Base-by-base conservation (phyloP, 2,888 invertebrate genomes). In the Pandemis cinnamomeana region DNA sequence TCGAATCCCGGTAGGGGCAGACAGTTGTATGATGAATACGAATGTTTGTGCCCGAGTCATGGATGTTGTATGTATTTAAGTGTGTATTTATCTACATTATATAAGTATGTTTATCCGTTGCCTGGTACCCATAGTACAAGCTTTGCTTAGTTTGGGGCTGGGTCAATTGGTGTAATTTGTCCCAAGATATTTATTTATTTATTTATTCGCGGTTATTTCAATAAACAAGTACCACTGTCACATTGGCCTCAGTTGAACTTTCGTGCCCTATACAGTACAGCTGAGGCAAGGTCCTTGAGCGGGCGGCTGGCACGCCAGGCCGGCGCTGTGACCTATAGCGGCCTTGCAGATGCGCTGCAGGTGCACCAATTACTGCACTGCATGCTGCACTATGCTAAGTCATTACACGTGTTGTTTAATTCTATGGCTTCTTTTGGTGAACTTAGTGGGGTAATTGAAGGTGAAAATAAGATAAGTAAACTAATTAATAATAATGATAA, bases 281-380 rank as follows among this genome's bases (percentile, higher is more conserved):
- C 86, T 87, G 87, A 85, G 78, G 80, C 74, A 77, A 76, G 82
- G 89, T 84, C 90, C 89, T 90, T 90, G 90, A 85, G 66, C 62
- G 82, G 82, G 82, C 86, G 83, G 84, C 81, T 80, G 82, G 77
- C 90, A 86, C 86, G 85, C 84, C 90, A 86, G 87, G 85, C 84
- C 84, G 91, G 91, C 92, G 91, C 89, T 87, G 87, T 92, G 91
- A 93, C 93, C 92, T 92, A 92, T 92, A 78, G 80, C 83, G 90
- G 90, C 91, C 91, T 92, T 90, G 84, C 82, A 82, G 79, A 81
- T 84, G 83, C 71, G 55, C 58, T 64, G 87, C 87, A 84, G 81
- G 84, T 86, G 86, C 81, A 66, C 42, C 51, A 20, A 58, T 66
- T 70, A 74, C 63, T 58, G 68, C 68, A 72, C 72, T 68, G 48